Evolutionary conservation across 2,797 vertebrate species (phyloP).

Genomic region (Lepilemur ruficaudatus): DNA sequence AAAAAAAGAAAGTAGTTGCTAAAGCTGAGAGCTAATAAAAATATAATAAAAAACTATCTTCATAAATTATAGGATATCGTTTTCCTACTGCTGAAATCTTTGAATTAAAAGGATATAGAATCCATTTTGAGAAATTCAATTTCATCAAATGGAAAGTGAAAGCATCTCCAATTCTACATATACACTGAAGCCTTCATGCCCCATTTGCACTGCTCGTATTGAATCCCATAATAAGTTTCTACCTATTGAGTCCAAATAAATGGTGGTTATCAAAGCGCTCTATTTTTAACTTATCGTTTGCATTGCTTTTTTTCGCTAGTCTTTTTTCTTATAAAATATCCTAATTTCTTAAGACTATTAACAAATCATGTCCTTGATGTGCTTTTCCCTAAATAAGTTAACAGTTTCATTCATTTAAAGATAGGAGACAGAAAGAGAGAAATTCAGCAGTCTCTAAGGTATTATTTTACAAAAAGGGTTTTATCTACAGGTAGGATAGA

Average conservation of each 20-base stretch:
- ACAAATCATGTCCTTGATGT: neutral
- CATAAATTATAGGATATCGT: conserved; percentile 25
- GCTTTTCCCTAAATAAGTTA: neutral
- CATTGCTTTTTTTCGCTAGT: neutral
- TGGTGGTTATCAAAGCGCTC: conserved; percentile 20
- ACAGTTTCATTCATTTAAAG: neutral
- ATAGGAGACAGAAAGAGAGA: neutral
- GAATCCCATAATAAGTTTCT: conserved; percentile 60
- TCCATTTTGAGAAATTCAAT: conserved; percentile 58
- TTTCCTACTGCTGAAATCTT: conserved; percentile 23
- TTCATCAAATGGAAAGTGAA: conserved; percentile 52
- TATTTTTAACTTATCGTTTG: conserved; percentile 44
- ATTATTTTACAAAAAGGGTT: neutral
- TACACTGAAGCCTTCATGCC: neutral
- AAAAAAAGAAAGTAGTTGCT: conserved; percentile 49
- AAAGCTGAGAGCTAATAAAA: conserved; percentile 50
- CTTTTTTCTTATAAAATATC: conserved; percentile 45
- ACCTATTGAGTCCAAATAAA: conserved; percentile 37
- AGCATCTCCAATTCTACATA: neutral
- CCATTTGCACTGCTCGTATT: neutral
- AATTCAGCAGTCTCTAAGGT: neutral
- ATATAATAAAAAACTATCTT: conserved; percentile 51
- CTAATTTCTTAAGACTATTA: neutral
- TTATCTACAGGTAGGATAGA: neutral
- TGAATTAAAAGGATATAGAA: conserved; percentile 46